Percentiles rank a stretch among this genome's conserved stretches.
These are phyloP conservation scores for Paguma larvata DNA, from an alignment of 2,797 vertebrate genomes.

Conservation along the genomic window DNA sequence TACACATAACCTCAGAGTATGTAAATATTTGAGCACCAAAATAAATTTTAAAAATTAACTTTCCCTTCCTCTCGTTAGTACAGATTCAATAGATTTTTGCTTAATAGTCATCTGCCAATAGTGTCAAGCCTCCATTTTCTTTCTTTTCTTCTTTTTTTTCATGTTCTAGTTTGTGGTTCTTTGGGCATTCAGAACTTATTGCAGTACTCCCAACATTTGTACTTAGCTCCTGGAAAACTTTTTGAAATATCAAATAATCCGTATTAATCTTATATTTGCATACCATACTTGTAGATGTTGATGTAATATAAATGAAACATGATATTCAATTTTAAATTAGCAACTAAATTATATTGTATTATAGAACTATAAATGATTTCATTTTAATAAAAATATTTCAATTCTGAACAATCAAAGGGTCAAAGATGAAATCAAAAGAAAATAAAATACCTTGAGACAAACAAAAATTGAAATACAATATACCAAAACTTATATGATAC, in stretches of 20 bases:
- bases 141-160: background rate
- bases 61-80: background rate
- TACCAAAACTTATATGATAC: background rate
- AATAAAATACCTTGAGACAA: background rate
- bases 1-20: background rate
- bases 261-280: background rate
- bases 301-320: background rate
- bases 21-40: slow-evolving; percentile 16
- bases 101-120: background rate
- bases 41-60: background rate
- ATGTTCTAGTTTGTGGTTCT: background rate
- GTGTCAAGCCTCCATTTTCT: slow-evolving; percentile 27
- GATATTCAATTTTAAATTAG: slow-evolving; percentile 26
- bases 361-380: background rate
- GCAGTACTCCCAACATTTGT: background rate
- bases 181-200: background rate
- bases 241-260: slow-evolving; percentile 2
- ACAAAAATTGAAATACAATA: background rate
- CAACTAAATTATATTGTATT: background rate
- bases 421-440: background rate
- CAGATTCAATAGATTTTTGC: background rate
- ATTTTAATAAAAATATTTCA: slow-evolving; percentile 39
- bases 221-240: background rate
- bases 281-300: background rate
- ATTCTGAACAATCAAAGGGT: background rate